phyloP scores from a whole-genome alignment of 2,888 invertebrate species.

The Agrotis exclamationis region DNA sequence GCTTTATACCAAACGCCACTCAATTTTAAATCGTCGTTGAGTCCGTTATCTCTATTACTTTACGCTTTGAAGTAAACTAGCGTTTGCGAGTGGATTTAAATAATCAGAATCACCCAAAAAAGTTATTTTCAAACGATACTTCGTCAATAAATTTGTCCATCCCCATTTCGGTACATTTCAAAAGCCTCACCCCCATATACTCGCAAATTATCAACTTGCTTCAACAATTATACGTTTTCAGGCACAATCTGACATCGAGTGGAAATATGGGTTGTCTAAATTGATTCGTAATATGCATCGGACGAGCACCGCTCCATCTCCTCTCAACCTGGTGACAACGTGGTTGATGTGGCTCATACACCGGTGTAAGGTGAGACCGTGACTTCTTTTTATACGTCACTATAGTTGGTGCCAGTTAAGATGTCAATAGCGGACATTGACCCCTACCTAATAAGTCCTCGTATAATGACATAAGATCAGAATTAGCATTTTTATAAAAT shows the following conservation, averaged over 20 bases:
- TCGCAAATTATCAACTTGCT: neutral
- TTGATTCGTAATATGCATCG: constrained; percentile 99
- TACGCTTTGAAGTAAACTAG: neutral
- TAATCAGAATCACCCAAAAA: neutral
- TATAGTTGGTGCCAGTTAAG: too few species aligned
- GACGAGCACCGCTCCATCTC: constrained; percentile 99
- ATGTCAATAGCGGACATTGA: too few species aligned
- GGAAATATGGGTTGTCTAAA: constrained; percentile 99
- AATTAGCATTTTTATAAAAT: too few species aligned
- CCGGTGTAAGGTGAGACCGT: constrained; percentile 93
- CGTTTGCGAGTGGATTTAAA: neutral
- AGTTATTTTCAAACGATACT: neutral
- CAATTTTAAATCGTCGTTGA: neutral
- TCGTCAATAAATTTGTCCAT: too few species aligned
- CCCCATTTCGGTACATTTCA: too few species aligned
- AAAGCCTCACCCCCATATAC: neutral
- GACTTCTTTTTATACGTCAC: too few species aligned
- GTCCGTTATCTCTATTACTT: neutral
- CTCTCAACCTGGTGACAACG: constrained; percentile 98
- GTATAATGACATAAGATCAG: too few species aligned
- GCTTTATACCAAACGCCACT: neutral
- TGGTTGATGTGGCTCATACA: constrained; percentile 97
- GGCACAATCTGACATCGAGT: constrained; percentile 99
- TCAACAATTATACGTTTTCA: constrained; percentile 83
- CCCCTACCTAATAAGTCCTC: too few species aligned